Evolutionary conservation across 2,888 invertebrate genomes (phyloP).

Genomic region (Loripinus fragilis): DNA sequence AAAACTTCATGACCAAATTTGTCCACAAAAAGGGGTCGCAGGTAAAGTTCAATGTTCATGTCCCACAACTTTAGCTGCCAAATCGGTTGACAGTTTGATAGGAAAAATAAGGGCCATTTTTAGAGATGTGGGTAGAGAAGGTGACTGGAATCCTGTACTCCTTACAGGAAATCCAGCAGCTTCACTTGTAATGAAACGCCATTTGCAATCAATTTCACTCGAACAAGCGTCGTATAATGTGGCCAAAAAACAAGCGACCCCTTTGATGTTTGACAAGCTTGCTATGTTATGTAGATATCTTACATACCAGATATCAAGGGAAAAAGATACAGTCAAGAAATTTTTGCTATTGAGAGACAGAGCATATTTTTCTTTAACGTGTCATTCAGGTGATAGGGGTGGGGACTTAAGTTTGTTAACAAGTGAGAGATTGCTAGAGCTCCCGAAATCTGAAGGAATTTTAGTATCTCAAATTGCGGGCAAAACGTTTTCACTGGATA

Average conservation of each 20-base stretch:
- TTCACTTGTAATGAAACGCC: neutral
- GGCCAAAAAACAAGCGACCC: neutral
- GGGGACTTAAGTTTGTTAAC: neutral
- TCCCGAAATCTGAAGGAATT: conserved; percentile 14
- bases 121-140: conserved; percentile 4
- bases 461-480: conserved; percentile 18
- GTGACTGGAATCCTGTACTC: neutral
- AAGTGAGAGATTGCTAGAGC: neutral
- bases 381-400: conserved; percentile 21
- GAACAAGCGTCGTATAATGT: neutral
- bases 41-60: conserved; percentile 1
- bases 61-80: conserved; percentile 2
- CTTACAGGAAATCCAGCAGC: conserved; percentile 7
- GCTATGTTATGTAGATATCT: conserved; percentile 21
- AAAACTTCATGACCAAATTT: neutral
- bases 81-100: neutral
- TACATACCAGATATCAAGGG: neutral
- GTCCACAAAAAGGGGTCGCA: neutral
- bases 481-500: conserved; percentile 1
- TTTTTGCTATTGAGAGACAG: conserved; percentile 6
- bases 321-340: neutral
- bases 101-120: conserved; percentile 10
- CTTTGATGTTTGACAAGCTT: conserved; percentile 12
- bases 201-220: neutral
- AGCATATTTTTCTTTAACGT: conserved; percentile 4